These are phyloP conservation scores for Spinibarbus caldwelli DNA, from an alignment of 2,797 vertebrate genomes.

Conservation along the genomic window DNA sequence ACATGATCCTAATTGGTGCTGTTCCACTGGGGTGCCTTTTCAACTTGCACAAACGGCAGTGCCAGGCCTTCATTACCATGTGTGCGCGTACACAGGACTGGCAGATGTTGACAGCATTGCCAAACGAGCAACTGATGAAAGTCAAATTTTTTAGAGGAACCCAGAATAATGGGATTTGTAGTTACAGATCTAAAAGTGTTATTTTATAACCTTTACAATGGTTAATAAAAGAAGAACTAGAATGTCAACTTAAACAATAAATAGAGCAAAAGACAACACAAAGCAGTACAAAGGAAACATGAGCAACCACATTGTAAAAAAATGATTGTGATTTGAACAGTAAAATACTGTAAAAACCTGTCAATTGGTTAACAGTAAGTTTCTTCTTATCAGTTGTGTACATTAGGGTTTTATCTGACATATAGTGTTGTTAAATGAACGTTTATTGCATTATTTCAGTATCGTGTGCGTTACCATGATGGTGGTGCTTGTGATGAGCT, in stretches of 20 bases:
- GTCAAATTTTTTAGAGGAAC: slow-evolving; percentile 6
- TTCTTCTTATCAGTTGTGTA: not conserved
- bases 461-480: not conserved
- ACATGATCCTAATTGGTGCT: slow-evolving; percentile 34
- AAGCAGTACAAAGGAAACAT: not conserved
- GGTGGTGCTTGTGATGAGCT: not conserved
- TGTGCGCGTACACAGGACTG: not conserved
- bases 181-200: not conserved
- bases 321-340: not conserved
- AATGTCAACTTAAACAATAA: slow-evolving; percentile 1
- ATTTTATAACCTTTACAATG: slow-evolving; percentile 9
- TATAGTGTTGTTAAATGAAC: not conserved
- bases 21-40: slow-evolving; percentile 9
- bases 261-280: not conserved
- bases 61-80: slow-evolving; percentile 32
- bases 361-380: not conserved
- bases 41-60: not conserved
- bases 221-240: not conserved
- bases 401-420: not conserved
- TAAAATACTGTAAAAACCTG: not conserved
- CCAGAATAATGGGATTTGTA: slow-evolving; percentile 30
- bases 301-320: not conserved
- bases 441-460: not conserved
- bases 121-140: slow-evolving; percentile 33
- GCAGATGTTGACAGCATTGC: slow-evolving; percentile 28